Base-by-base conservation (phyloP, 2,113 vertebrate species). In the Antechinus stuartii region DNA sequence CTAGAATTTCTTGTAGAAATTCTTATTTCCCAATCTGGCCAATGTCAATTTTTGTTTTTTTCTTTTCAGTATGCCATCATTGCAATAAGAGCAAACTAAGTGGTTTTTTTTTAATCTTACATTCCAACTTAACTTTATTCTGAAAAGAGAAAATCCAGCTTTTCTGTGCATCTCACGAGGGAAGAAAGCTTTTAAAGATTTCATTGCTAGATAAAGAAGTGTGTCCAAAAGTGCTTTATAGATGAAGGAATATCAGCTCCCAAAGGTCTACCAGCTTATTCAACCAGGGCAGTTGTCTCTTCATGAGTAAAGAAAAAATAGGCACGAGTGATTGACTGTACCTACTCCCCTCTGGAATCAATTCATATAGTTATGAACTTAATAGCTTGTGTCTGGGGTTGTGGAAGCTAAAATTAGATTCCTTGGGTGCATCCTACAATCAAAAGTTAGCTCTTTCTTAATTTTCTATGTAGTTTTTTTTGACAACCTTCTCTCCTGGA, bases 151-250 rank as follows among this genome's bases (percentile, higher is more conserved):
- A 94, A 96, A 97, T 96, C 94, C 94, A 97, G 96, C 96, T 95
- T 97, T 93, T 97, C 8, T 93, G 47, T 95, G 55, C 56, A 30
- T 95, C 94, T 97, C 23, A 0, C 92, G 93, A 91, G 92, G 95
- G 93, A 97, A 96, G 96, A 97, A 97, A 94, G 93, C 94, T 97
- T 96, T 98, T 96, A 98, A 97, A 96, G 95, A 96, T 97, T 97
- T 97, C 96, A 95, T 96, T 95, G 96, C 0, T 2, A 96, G 95
- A 98, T 97, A 97, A 97, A 90, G 93, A 95, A 30, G 25, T 97
- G 49, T 3, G 16, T 95, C 94, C 91, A 95, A 91, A 97, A 91
- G 94, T 94, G 89, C 94, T 98, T 98, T 96, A 93, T 96, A 97
- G 89, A 92, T 96, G 97, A 98, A 98, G 94, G 94, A 95, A 93